A percentile compares a stretch with the other conserved stretches of the same genome.
phyloP scores from a whole-genome alignment of 2,888 invertebrate species.

The Tromatobia lineatoria region DNA sequence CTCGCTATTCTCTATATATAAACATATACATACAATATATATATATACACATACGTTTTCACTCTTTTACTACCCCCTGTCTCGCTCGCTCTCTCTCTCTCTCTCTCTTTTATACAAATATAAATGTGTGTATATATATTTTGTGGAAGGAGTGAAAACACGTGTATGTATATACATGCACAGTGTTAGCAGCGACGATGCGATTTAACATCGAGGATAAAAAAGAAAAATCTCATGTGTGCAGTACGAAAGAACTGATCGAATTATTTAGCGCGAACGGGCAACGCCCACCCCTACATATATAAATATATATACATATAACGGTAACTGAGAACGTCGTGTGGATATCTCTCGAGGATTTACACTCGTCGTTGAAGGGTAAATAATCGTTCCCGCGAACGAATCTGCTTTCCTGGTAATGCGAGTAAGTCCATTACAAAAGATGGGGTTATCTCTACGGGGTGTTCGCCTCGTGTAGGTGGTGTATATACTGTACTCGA shows the following conservation, averaged over 20 bases:
- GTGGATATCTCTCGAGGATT: slow-evolving; percentile 45
- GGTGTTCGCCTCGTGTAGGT: neutral
- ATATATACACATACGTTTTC: no score
- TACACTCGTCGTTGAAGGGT: slow-evolving; percentile 34
- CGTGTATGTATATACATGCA: neutral
- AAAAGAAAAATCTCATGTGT: slow-evolving; percentile 46
- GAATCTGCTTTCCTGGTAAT: slow-evolving; percentile 39
- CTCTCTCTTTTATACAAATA: no score
- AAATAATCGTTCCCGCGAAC: slow-evolving; percentile 44
- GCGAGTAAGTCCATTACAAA: slow-evolving; percentile 8
- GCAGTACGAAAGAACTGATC: slow-evolving; percentile 45
- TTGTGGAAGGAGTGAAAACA: no score
- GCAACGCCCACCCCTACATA: slow-evolving; percentile 24
- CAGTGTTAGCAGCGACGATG: slow-evolving; percentile 18
- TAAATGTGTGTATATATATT: no score
- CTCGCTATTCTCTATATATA: slow-evolving; percentile 6
- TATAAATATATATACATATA: no score
- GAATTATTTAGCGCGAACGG: slow-evolving; percentile 60
- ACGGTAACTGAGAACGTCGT: neutral
- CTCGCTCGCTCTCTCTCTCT: no score
- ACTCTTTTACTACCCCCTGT: no score
- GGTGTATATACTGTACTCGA: neutral
- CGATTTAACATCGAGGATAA: slow-evolving; percentile 41
- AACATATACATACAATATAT: neutral
- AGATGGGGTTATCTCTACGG: neutral